A percentile compares a stretch with the other conserved stretches of the same genome.
These are phyloP conservation scores for Theocolax elegans DNA, from an alignment of 1,140 invertebrate species.

Conservation along the genomic window DNA sequence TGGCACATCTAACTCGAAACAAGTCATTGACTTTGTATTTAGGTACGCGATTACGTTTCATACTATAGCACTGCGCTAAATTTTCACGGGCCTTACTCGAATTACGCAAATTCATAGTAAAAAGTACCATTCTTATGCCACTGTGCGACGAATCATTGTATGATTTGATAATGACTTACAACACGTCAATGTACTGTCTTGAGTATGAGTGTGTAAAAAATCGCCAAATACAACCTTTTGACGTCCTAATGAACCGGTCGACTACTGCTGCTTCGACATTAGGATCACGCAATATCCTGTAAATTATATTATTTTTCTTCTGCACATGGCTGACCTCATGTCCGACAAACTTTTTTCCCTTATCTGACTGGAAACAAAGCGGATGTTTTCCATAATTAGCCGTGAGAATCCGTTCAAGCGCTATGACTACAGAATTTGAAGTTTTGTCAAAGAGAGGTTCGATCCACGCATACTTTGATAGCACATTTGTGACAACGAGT, in stretches of 20 bases:
- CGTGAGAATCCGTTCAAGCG: constrained; percentile 37
- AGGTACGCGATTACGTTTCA: too few relatives aligned
- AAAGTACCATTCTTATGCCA: too few relatives aligned
- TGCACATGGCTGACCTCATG: constrained; percentile 32
- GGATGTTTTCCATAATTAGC: neutral
- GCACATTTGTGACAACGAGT: constrained; percentile 58
- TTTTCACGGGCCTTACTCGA: too few relatives aligned
- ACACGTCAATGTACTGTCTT: too few relatives aligned
- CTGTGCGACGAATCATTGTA: too few relatives aligned
- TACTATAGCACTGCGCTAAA: too few relatives aligned
- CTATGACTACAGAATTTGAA: too few relatives aligned
- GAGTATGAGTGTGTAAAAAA: constrained; percentile 35
- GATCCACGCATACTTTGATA: constrained; percentile 57
- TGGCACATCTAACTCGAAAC: too few relatives aligned
- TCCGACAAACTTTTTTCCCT: constrained; percentile 43
- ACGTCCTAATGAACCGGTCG: constrained; percentile 45
- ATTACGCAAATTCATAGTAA: too few relatives aligned
- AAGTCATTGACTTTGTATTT: too few relatives aligned
- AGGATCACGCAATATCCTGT: constrained; percentile 36
- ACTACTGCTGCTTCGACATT: constrained; percentile 46
- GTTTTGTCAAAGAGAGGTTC: constrained; percentile 56
- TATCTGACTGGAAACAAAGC: constrained; percentile 39
- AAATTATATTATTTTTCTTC: constrained; percentile 36
- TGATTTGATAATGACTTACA: too few relatives aligned
- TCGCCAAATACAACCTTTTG: constrained; percentile 48